Evolutionary conservation across 2,888 invertebrate genomes (phyloP).

Genomic region (Apotomis betuletana): DNA sequence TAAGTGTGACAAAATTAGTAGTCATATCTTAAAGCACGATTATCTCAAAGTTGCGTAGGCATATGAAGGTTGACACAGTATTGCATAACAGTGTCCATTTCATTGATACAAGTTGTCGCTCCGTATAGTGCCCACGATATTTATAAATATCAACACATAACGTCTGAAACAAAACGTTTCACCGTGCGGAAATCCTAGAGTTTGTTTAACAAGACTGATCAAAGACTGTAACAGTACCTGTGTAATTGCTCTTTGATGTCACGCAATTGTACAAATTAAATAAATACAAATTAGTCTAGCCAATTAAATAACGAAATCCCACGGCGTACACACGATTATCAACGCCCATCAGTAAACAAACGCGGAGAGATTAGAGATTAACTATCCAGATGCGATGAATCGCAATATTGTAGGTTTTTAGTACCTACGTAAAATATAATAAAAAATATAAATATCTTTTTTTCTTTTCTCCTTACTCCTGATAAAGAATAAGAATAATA

Average conservation of each 20-base stretch:
- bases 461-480: too few species aligned
- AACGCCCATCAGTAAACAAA: slow-evolving; percentile 54
- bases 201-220: not conserved
- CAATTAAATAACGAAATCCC: slow-evolving; percentile 41
- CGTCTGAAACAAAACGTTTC: not conserved
- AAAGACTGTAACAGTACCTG: slow-evolving; percentile 13
- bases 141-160: not conserved
- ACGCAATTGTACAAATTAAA: slow-evolving; percentile 31
- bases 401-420: not conserved
- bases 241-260: slow-evolving; percentile 24
- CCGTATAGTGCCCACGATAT: too few species aligned
- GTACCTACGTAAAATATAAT: too few species aligned
- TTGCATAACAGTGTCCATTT: too few species aligned
- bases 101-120: too few species aligned
- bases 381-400: not conserved
- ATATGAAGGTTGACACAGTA: too few species aligned
- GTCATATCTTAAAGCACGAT: too few species aligned
- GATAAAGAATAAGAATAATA: too few species aligned
- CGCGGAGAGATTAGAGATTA: slow-evolving; percentile 8
- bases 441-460: too few species aligned
- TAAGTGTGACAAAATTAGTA: too few species aligned
- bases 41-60: too few species aligned
- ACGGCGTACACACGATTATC: slow-evolving; percentile 49
- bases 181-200: too few species aligned
- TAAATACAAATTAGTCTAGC: slow-evolving; percentile 33